A percentile compares a stretch with the other conserved stretches of the same genome.
These are phyloP conservation scores for Tinamus guttatus DNA, from an alignment of 2,113 vertebrate species.

Conservation along the genomic window DNA sequence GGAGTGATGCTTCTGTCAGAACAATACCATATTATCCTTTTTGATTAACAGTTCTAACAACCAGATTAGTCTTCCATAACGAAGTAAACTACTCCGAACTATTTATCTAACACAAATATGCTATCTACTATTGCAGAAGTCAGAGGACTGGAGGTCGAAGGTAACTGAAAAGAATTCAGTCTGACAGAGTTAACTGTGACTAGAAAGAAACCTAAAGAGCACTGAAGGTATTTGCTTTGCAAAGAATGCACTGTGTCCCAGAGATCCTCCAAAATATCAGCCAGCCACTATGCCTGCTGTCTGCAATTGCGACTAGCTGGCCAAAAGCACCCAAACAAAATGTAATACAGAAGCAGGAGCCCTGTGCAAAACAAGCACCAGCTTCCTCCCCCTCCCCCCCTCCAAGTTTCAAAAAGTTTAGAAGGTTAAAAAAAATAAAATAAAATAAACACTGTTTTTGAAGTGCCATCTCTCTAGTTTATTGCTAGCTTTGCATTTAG, in stretches of 20 bases:
- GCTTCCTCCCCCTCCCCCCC: no score
- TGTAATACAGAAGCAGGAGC: background rate
- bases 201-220: background rate
- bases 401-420: background rate
- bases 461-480: conserved; percentile 23
- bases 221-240: background rate
- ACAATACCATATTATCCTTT: conserved; percentile 40
- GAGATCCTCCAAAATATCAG: background rate
- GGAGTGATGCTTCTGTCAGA: background rate
- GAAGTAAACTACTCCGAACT: conserved; percentile 14
- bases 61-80: conserved; percentile 27
- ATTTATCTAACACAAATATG: conserved; percentile 21
- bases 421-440: conserved; percentile 48
- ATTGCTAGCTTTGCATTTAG: conserved; percentile 22
- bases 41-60: conserved; percentile 43
- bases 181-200: background rate
- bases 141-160: background rate
- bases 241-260: background rate
- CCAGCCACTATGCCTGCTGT: background rate
- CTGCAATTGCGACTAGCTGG: background rate
- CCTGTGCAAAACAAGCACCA: background rate
- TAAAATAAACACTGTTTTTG: background rate
- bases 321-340: conserved; percentile 19
- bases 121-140: background rate
- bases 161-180: background rate